phyloP scores from a whole-genome alignment of 2,797 vertebrate genomes.

The Typhlichthys eigenmanni region DNA sequence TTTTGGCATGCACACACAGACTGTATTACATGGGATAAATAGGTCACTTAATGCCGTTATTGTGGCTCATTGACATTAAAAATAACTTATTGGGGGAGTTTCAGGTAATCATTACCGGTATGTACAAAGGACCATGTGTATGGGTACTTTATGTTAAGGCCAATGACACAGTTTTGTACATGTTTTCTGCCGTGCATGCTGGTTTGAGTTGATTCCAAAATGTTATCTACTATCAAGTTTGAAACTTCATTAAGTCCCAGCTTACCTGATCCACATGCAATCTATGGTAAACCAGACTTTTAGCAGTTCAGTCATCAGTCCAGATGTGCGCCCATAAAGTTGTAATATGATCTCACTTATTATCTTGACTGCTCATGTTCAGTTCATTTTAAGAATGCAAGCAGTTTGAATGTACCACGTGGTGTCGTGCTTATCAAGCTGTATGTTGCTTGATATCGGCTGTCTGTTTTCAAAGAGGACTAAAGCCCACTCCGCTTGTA shows the following conservation, averaged over 20 bases:
- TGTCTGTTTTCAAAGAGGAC: slow-evolving; percentile 15
- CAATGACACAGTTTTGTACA: slow-evolving; percentile 1
- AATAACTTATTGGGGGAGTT: slow-evolving; percentile 4
- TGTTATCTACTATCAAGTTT: slow-evolving; percentile 9
- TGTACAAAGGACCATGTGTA: slow-evolving; percentile 21
- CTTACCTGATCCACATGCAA: slow-evolving; percentile 3
- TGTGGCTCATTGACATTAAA: slow-evolving; percentile 25
- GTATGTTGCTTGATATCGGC: slow-evolving; percentile 25
- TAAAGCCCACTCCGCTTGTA: slow-evolving; percentile 23
- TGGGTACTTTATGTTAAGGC: slow-evolving; percentile 19
- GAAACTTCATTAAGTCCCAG: too few species aligned
- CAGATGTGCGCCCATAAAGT: slow-evolving; percentile 27
- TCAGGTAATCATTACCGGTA: background rate
- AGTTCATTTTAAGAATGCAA: slow-evolving; percentile 35
- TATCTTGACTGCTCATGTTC: slow-evolving; percentile 57
- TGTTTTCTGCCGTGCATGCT: slow-evolving; percentile 26
- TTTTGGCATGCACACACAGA: slow-evolving; percentile 23
- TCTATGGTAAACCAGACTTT: too few species aligned
- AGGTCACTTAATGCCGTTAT: slow-evolving; percentile 24
- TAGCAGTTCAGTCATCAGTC: slow-evolving; percentile 40
- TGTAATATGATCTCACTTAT: slow-evolving; percentile 45
- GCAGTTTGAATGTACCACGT: slow-evolving; percentile 72
- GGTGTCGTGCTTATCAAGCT: slow-evolving; percentile 33
- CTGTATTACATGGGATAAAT: slow-evolving; percentile 6
- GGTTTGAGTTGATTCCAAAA: slow-evolving; percentile 19